A percentile compares a stretch with the other conserved stretches of the same genome.
Conservation (phyloP, 1,140 invertebrate genomes). For the Drosophila quadrilineata region DNA sequence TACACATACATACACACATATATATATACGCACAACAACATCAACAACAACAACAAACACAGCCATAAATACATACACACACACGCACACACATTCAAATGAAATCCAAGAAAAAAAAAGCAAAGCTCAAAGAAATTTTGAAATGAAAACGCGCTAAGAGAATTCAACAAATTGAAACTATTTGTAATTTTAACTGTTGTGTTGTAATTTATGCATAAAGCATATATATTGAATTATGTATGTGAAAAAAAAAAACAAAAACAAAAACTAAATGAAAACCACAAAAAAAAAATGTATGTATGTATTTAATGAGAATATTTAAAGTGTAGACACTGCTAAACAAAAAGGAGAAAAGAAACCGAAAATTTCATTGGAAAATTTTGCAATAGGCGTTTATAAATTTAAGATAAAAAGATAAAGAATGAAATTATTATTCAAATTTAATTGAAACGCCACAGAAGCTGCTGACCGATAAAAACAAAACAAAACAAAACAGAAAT, state of each 20-base stretch:
- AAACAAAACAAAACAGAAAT: constrained; percentile 23
- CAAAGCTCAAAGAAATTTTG: constrained; percentile 53
- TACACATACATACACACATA: constrained; percentile 29
- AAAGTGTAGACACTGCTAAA: constrained; percentile 64
- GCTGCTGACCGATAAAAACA: constrained; percentile 28
- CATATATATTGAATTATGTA: constrained; percentile 79
- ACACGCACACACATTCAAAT: constrained; percentile 10
- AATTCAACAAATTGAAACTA: constrained; percentile 59
- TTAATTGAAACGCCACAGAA: constrained; percentile 33
- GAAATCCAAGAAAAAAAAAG: constrained; percentile 47
- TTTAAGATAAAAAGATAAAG: constrained; percentile 25
- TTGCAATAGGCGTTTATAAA: constrained; percentile 44
- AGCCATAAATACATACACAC: constrained; percentile 24
- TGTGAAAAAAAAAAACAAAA: constrained; percentile 44
- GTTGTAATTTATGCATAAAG: constrained; percentile 80
- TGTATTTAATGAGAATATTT: constrained; percentile 48
- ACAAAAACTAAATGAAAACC: constrained; percentile 38
- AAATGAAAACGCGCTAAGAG: constrained; percentile 39
- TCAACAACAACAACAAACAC: constrained; percentile 21
- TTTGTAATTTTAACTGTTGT: constrained; percentile 80
- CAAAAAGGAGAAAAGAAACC: constrained; percentile 16
- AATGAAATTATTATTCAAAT: constrained; percentile 14
- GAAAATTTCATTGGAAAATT: constrained; percentile 35
- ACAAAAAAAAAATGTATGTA: constrained; percentile 54
- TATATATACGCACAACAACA: constrained; percentile 36